Base-by-base conservation (phyloP, 1,140 invertebrate genomes). In the Holcopasites calliopsidis region DNA sequence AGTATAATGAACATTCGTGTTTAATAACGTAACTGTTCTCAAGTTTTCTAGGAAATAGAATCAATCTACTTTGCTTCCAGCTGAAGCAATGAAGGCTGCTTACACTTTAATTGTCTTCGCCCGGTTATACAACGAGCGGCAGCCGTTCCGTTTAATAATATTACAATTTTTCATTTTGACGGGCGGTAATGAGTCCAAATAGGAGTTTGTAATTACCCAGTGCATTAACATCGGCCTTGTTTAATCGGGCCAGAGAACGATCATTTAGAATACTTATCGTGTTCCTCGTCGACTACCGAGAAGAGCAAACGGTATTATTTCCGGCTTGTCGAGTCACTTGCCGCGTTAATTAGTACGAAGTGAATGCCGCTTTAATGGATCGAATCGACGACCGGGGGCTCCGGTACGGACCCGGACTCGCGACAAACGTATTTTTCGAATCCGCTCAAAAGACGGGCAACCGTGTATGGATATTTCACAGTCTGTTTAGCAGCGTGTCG, bases 291-390 rank as follows among this genome's bases (percentile, higher is more conserved):
- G 31, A 6, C 54, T 35, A 28, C 33, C 31, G 38, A 38, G 49
- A 55, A 69, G 23, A 62, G 49, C 52, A 57, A 65, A 60, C 76
- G 50, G 33, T 54, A 61, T 68, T 75, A 62, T 54, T 62, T 79
- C 47, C 60, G 54, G 26, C 52, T 75, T 31, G 64, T 44, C 71
- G 57, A 35, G 55, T 47, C 64, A 23, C 55, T 76, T 49, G 40
- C 28, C 38, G n/a, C 47, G 23, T 62, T 79, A 79, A 79, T 79
- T 79, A 69, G 76, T 57, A 62, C 40, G 55, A 69, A 76, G 55
- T 57, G 71, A 75, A 69, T 42, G 35, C 31, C n/a, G 50, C 40
- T 35, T 52, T 60, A 70, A 65, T 49, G 47, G 35, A 50, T 69
- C 58, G 44, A 57, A 44, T 65, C 28, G 26, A 13, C 40, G 38